phyloP scores from a whole-genome alignment of 2,888 invertebrate genomes.

The Nycteola revayana region DNA sequence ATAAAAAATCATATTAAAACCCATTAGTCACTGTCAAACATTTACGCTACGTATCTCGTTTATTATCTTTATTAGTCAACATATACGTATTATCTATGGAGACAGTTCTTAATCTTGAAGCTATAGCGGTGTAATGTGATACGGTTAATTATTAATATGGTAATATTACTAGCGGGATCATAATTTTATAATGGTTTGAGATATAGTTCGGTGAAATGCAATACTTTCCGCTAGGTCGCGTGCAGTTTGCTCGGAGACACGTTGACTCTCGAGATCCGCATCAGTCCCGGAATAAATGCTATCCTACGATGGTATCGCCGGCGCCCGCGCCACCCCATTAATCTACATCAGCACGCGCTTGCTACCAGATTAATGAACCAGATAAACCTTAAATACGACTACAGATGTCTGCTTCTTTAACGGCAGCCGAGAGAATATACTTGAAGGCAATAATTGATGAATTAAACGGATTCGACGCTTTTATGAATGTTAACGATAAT shows the following conservation, averaged over 20 bases:
- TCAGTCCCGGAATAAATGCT: conserved; percentile 66
- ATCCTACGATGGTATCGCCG: conserved; percentile 67
- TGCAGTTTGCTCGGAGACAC: conserved; percentile 40
- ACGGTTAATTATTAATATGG: conserved; percentile 35
- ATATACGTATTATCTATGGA: conserved; percentile 23
- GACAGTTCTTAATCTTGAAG: conserved; percentile 26
- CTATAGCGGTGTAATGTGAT: conserved; percentile 29
- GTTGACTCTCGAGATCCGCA: conserved; percentile 50
- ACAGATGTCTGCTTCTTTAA: conserved; percentile 65
- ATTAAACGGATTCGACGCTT: conserved; percentile 64
- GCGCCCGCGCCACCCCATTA: conserved; percentile 72
- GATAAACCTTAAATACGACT: conserved; percentile 77
- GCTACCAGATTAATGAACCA: conserved; percentile 75
- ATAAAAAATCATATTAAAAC: conserved; percentile 3
- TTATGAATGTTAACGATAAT: conserved; percentile 72
- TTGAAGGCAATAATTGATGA: conserved; percentile 66
- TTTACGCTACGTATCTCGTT: conserved; percentile 22
- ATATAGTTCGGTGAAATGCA: conserved; percentile 32
- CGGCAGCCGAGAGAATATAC: conserved; percentile 48
- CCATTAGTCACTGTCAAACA: conserved; percentile 25
- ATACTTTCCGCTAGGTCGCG: conserved; percentile 47
- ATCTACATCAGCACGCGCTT: conserved; percentile 79
- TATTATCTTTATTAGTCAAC: conserved; percentile 34
- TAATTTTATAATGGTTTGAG: conserved; percentile 28
- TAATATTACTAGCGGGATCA: conserved; percentile 28